A percentile compares a stretch with the other conserved stretches of the same genome.
phyloP scores from a whole-genome alignment of 2,888 invertebrate genomes.

The Anagyrus pseudococci region DNA sequence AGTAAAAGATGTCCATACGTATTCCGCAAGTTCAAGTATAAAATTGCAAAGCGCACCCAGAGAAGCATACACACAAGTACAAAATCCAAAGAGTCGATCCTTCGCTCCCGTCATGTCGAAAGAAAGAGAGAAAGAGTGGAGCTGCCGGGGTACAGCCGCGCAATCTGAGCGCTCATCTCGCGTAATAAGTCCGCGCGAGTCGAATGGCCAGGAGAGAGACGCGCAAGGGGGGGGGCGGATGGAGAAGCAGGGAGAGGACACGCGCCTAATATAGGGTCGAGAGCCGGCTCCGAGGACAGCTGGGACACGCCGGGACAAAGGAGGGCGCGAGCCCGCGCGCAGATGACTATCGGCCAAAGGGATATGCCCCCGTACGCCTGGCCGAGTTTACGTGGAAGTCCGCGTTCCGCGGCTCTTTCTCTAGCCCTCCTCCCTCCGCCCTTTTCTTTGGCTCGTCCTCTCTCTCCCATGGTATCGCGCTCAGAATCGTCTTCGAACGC shows the following conservation, averaged over 20 bases:
- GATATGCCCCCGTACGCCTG: too few species aligned
- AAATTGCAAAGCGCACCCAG: neutral
- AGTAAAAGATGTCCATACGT: neutral
- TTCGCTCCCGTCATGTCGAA: neutral
- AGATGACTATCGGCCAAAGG: too few species aligned
- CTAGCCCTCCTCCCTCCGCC: neutral
- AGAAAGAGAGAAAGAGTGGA: neutral
- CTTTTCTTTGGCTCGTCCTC: neutral
- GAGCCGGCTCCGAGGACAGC: neutral
- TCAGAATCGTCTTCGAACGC: neutral
- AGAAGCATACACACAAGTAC: neutral
- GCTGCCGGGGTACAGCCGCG: neutral
- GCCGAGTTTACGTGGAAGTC: neutral
- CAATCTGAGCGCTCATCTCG: constrained; percentile 23
- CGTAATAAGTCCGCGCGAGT: constrained; percentile 28
- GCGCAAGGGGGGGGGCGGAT: neutral
- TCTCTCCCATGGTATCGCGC: neutral
- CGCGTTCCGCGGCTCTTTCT: neutral
- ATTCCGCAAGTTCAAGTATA: neutral
- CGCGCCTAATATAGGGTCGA: constrained; percentile 34
- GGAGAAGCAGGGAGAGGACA: neutral
- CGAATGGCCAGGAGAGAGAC: too few species aligned
- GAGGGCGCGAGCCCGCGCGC: neutral
- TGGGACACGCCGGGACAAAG: neutral
- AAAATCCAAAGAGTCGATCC: too few species aligned